Percentiles rank a stretch among this genome's conserved stretches.
Conservation (phyloP, 2,797 vertebrate genomes). For the Propithecus deckenii region DNA sequence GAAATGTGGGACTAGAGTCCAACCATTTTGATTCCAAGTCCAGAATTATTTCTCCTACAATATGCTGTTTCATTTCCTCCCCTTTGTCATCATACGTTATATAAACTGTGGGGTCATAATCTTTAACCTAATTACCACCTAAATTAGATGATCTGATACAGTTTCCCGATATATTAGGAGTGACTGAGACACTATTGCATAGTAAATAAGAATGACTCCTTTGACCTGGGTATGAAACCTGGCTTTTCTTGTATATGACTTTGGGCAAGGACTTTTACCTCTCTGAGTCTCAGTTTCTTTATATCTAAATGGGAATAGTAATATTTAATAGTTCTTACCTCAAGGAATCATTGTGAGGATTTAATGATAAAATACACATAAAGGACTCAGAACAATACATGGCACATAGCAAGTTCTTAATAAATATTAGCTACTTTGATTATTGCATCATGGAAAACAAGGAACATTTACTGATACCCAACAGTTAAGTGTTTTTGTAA, state of each 20-base stretch:
- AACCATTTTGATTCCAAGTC: not conserved
- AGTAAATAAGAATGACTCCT: slow-evolving; percentile 46
- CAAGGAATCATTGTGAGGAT: not conserved
- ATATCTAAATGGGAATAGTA: not conserved
- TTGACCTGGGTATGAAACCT: not conserved
- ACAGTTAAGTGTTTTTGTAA: not conserved
- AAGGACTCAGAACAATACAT: not conserved
- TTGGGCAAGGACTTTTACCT: not conserved
- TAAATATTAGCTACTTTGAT: not conserved
- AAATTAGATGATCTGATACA: slow-evolving; percentile 67
- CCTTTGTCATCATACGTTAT: not conserved
- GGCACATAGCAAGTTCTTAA: not conserved
- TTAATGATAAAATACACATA: not conserved
- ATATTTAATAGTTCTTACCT: not conserved
- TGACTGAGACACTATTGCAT: slow-evolving; percentile 35
- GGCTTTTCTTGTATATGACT: not conserved
- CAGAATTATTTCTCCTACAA: not conserved
- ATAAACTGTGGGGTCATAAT: not conserved
- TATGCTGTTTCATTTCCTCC: not conserved
- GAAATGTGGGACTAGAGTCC: not conserved
- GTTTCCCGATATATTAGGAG: slow-evolving; percentile 58
- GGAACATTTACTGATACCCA: slow-evolving; percentile 75
- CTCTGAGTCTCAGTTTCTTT: not conserved
- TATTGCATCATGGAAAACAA: slow-evolving; percentile 73
- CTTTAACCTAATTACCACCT: slow-evolving; percentile 77